These are phyloP conservation scores for Macrosoma leucophasiata DNA, from an alignment of 2,888 invertebrate genomes.

Conservation along the genomic window DNA sequence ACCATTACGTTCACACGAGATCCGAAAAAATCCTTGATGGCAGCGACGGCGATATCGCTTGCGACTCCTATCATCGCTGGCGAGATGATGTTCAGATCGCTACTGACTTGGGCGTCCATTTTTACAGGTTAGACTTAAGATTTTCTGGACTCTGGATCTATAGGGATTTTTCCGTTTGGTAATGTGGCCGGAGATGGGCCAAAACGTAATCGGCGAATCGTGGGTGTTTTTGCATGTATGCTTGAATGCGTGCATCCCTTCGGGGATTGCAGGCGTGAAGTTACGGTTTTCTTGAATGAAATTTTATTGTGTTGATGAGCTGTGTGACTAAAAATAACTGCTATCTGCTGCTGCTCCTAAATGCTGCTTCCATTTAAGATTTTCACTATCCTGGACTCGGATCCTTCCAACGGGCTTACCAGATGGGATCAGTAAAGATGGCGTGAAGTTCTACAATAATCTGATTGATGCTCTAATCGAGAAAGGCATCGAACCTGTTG, in stretches of 20 bases:
- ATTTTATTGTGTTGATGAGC: not conserved
- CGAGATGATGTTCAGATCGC: conserved; percentile 61
- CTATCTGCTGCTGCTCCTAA: not conserved
- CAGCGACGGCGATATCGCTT: conserved; percentile 71
- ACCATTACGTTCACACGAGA: conserved; percentile 35
- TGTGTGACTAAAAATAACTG: not conserved
- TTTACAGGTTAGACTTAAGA: conserved; percentile 2
- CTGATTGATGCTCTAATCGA: conserved; percentile 55
- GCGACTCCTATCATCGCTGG: conserved; percentile 78
- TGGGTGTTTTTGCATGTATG: too few species aligned
- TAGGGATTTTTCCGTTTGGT: too few species aligned
- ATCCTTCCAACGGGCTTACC: conserved; percentile 36
- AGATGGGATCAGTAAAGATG: conserved; percentile 47
- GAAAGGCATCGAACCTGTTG: conserved; percentile 57
- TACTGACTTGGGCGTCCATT: conserved; percentile 2
- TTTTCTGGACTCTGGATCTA: too few species aligned
- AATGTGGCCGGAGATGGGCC: too few species aligned
- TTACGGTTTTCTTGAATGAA: too few species aligned
- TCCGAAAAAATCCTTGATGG: conserved; percentile 21
- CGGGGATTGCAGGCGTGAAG: too few species aligned
- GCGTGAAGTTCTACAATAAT: conserved; percentile 60
- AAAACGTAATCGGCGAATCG: too few species aligned
- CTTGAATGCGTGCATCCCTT: too few species aligned
- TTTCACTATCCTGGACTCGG: conserved; percentile 72
- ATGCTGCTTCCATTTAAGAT: conserved; percentile 29